Base-by-base conservation (phyloP, 2,888 invertebrate genomes). In the Eucera pruinosa region DNA sequence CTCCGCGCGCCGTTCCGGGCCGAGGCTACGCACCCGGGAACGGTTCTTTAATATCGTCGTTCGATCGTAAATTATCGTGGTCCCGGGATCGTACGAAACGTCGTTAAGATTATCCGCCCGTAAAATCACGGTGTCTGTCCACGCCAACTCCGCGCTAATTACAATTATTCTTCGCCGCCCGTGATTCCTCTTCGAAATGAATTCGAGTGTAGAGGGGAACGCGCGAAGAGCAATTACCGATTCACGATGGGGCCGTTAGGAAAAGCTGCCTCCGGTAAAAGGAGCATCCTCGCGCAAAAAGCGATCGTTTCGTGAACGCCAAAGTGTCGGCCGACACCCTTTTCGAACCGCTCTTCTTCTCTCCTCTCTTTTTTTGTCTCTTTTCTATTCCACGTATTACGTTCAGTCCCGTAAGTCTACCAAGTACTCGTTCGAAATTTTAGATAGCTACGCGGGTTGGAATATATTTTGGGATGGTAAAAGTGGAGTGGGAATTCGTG, bases 91-190 rank as follows among this genome's bases (percentile, higher is more conserved):
- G 78, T 74, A 67, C 61, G 69, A 67, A 73, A 60, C 41, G 55
- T 77, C 73, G 73, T 85, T 83, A 74, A 81, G 85, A 84, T 83
- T 81, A 83, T 65, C 72, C 73, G 76, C 13, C 61, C 50, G 52
- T 67, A 76, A 82, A 78, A 78, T 83, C 78, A 76, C 54, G 50
- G 33, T 11, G 61, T 25, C 41, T 39, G 80, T 64, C 36, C 78
- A 45, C 78, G 45, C 43, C 15, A 27, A 15, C 57, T 45, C 54
- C 39, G 25, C 66, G 72, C 64, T 79, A 78, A 79, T 79, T 73
- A 62, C 68, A 52, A 78, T 79, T 69, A 80, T 75, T 75, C 80
- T 11, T 27, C 25, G 2, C 6, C 20, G 9, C 18, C 39, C 66
- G 43, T 27, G 77, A 57, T 68, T 68, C 61, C 60, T 48, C 76